Base-by-base conservation (phyloP, 2,888 invertebrate species). In the Ectemnius cavifrons region DNA sequence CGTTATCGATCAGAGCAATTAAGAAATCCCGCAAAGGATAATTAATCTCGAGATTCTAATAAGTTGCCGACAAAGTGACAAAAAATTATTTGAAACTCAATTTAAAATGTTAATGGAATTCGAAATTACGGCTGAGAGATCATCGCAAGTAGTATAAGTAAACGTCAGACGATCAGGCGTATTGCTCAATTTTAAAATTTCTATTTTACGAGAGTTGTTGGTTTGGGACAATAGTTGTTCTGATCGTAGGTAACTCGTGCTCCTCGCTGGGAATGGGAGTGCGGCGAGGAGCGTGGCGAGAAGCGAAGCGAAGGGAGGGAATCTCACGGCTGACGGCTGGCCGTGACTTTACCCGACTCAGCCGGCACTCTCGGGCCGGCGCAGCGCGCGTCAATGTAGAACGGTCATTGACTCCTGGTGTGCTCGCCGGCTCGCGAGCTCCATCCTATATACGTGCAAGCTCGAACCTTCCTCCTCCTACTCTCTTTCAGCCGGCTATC, bases 371-470 rank as follows among this genome's bases (percentile, higher is more conserved):
- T 85, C 83, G 81, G 79, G 82, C 81, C 86, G 86, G 86, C 88
- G 86, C 88, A 89, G 85, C 89, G 90, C 37, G 37, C 90, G 90
- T 90, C 90, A 91, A 91, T 90, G 90, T 91, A 90, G 91, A 91
- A 91, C 91, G 90, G 91, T 90, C 91, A 87, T 90, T 91, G 90
- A 90, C 90, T 89, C 84, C 82, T 79, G 69, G 72, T 63, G 73
- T 78, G 76, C 73, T 79, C 60, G 63, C 71, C 79, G 69, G 61
- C 75, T 75, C 71, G 73, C 82, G 78, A 76, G 80, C 72, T 78
- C 76, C 80, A 37, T 81, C 76, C 82, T 82, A 74, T 81, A 79
- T 80, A 81, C 82, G 79, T 78, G 81, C 80, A 76, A 75, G 70
- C 78, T 71, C 75, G 77, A 81, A 64, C 71, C 79, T 81, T 75